phyloP scores from a whole-genome alignment of 2,797 vertebrate genomes.

The Buceros bicornis region DNA sequence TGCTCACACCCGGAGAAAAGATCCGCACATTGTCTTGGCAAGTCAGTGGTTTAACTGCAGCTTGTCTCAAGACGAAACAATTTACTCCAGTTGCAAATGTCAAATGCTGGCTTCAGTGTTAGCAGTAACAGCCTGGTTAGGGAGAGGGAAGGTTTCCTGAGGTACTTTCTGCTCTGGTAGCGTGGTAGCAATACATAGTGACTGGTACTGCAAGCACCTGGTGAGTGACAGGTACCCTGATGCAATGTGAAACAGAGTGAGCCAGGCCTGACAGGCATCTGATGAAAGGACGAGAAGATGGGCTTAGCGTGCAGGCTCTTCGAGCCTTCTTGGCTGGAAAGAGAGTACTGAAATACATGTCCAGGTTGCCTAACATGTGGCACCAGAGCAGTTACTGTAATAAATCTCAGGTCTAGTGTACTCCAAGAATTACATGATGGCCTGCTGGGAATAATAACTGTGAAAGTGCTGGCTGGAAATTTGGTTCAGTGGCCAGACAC shows the following conservation, averaged over 20 bases:
- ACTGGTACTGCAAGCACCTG: not conserved
- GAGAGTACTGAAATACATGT: slow-evolving; percentile 19
- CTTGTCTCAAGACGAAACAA: slow-evolving; percentile 62
- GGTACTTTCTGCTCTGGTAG: not conserved
- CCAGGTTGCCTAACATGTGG: slow-evolving; percentile 70
- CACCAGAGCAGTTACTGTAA: slow-evolving; percentile 57
- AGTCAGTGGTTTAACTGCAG: slow-evolving; percentile 47
- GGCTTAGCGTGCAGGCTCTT: not conserved
- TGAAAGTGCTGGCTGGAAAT: slow-evolving; percentile 50
- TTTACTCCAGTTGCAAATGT: slow-evolving; percentile 29
- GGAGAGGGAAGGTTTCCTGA: not conserved
- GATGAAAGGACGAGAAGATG: slow-evolving; percentile 1
- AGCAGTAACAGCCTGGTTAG: not conserved
- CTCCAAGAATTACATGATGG: slow-evolving; percentile 66
- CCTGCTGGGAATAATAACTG: slow-evolving; percentile 25
- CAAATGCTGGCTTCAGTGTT: not conserved
- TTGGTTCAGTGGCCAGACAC: slow-evolving; percentile 28
- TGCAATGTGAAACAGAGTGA: not conserved
- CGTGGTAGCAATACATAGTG: not conserved
- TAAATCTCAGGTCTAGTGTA: slow-evolving; percentile 63
- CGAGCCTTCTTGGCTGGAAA: slow-evolving; percentile 18
- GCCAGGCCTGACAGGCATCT: not conserved
- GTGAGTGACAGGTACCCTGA: not conserved
- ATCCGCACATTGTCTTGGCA: not conserved
- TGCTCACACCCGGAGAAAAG: not conserved